Evolutionary conservation across 2,113 vertebrate species (phyloP).

Genomic region (Antigone vipio): DNA sequence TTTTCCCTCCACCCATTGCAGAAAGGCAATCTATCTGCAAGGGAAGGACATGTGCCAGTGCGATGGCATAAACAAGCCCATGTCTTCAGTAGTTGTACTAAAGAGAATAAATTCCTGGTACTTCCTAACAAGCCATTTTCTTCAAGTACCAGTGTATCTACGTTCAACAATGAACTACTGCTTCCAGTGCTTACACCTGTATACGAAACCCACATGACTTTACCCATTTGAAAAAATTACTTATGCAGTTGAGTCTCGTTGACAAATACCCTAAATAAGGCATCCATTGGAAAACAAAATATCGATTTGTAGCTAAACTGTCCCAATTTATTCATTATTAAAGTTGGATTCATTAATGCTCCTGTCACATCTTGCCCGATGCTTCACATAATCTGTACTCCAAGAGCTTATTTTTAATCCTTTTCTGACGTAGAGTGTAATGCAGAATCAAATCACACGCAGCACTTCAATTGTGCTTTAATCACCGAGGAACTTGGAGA

Average conservation of each 20-base stretch:
- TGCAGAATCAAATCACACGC: not conserved
- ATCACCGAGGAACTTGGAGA: not conserved
- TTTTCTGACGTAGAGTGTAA: slow-evolving; percentile 26
- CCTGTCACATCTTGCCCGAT: slow-evolving; percentile 21
- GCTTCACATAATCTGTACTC: slow-evolving; percentile 17
- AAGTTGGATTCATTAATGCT: slow-evolving; percentile 31
- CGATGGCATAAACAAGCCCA: not conserved
- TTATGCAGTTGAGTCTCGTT: not conserved
- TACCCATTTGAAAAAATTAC: not conserved
- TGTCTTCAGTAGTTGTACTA: not conserved
- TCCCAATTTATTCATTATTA: slow-evolving; percentile 7
- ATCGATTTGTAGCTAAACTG: not conserved
- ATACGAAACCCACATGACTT: not conserved
- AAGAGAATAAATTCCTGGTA: not conserved
- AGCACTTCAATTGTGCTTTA: slow-evolving; percentile 28
- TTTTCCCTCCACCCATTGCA: not conserved
- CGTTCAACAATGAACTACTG: not conserved
- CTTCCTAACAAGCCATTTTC: not conserved
- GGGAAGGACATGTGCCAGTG: not conserved
- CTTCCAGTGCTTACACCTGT: not conserved
- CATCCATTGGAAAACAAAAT: not conserved
- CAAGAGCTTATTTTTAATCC: slow-evolving; percentile 54
- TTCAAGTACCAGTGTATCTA: not conserved
- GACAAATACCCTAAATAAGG: not conserved
- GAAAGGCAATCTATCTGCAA: not conserved